Evolutionary conservation across 2,113 vertebrate genomes (phyloP).

Genomic region (Anarrhichthys ocellatus): DNA sequence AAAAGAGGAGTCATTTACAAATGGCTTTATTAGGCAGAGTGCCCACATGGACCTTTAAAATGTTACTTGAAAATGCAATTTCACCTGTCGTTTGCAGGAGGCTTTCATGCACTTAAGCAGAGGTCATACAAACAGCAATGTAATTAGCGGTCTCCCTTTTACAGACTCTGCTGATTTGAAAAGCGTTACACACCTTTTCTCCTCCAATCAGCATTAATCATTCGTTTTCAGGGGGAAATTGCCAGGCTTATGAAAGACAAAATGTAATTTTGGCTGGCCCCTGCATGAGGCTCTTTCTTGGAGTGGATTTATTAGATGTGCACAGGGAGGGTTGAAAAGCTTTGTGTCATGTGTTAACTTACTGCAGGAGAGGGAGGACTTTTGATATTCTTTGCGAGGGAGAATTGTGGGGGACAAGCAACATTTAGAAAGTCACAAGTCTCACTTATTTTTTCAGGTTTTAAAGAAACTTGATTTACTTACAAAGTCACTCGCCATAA

Average conservation of each 20-base stretch:
- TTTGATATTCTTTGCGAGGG: constrained; percentile 26
- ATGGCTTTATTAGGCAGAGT: constrained; percentile 85
- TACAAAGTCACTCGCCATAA: neutral
- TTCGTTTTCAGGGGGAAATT: constrained; percentile 63
- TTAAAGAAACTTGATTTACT: neutral
- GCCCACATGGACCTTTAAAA: constrained; percentile 80
- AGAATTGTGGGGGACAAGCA: constrained; percentile 29
- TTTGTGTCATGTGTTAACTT: constrained; percentile 56
- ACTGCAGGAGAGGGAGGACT: constrained; percentile 3
- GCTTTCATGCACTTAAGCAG: constrained; percentile 82
- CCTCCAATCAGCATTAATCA: constrained; percentile 75
- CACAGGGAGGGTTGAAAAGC: constrained; percentile 54
- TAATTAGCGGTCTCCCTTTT: constrained; percentile 78
- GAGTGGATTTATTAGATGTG: constrained; percentile 55
- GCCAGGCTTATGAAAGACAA: constrained; percentile 64
- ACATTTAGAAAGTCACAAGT: constrained; percentile 36
- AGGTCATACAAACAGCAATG: constrained; percentile 77
- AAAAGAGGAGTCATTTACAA: constrained; percentile 85
- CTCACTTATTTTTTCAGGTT: constrained; percentile 3
- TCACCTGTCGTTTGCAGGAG: constrained; percentile 79
- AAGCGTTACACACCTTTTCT: constrained; percentile 77
- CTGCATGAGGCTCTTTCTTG: constrained; percentile 56
- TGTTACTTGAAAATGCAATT: constrained; percentile 84
- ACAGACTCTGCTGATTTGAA: constrained; percentile 73
- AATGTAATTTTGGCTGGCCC: constrained; percentile 60